phyloP scores from a whole-genome alignment of 1,140 invertebrate species.

The Apocrypta bakeri region DNA sequence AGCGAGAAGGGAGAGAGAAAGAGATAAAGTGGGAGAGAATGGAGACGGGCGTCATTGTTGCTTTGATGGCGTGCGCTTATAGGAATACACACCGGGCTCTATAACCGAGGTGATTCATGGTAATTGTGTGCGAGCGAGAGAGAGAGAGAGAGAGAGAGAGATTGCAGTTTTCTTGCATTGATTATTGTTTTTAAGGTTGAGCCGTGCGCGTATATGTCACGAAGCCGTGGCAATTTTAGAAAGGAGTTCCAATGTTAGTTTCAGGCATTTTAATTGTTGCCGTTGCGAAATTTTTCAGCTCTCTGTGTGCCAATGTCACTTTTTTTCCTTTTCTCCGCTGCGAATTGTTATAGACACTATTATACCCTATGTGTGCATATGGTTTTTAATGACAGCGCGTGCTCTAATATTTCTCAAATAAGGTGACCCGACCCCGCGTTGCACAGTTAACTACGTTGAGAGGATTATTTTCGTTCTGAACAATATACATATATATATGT shows the following conservation, averaged over 20 bases:
- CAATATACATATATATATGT: not conserved
- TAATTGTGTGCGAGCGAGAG: constrained; percentile 21
- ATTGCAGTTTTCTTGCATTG: constrained; percentile 19
- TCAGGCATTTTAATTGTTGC: constrained; percentile 1
- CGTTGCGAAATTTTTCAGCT: constrained; percentile 16
- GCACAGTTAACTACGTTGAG: not conserved
- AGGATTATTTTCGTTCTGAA: not conserved
- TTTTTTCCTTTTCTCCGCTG: not conserved
- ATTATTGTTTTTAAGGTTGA: constrained; percentile 26
- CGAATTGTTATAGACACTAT: too few species aligned
- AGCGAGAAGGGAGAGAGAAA: not conserved
- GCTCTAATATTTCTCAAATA: not conserved
- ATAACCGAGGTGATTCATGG: constrained; percentile 27
- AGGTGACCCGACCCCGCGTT: not conserved
- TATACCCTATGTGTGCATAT: too few species aligned
- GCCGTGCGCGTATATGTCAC: not conserved
- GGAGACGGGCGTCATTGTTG: constrained; percentile 4
- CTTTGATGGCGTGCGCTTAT: constrained; percentile 8
- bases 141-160: constrained; percentile 15
- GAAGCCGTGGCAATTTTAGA: not conserved
- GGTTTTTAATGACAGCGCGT: not conserved
- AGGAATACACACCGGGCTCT: not conserved
- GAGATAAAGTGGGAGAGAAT: not conserved
- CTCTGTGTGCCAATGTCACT: not conserved
- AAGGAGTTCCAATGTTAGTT: constrained; percentile 4